Conservation (phyloP, 2,888 invertebrate species). For the Polydrusus pterygomalis region DNA sequence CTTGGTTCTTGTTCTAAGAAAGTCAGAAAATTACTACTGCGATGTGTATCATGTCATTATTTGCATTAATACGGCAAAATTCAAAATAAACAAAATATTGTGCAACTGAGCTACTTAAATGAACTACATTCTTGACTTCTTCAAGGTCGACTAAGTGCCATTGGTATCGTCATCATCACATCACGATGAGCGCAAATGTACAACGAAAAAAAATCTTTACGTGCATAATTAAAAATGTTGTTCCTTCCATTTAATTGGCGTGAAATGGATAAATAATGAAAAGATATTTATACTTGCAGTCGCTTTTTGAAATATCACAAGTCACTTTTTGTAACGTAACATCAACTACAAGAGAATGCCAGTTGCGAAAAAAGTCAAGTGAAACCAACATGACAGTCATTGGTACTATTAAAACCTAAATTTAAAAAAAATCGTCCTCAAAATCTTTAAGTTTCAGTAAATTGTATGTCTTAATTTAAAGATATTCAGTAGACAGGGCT, state of each 20-base stretch:
- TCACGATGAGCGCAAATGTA: constrained; percentile 16
- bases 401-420: no score
- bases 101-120: constrained; percentile 48
- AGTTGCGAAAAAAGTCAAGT: no score
- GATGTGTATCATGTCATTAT: constrained; percentile 49
- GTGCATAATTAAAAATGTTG: constrained; percentile 11
- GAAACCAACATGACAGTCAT: no score
- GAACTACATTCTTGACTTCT: constrained; percentile 50
- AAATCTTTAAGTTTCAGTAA: no score
- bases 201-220: constrained; percentile 1
- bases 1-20: constrained; percentile 39
- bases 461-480: no score
- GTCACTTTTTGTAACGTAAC: no score
- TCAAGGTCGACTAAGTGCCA: constrained; percentile 37
- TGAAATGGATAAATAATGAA: not conserved
- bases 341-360: no score
- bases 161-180: constrained; percentile 30
- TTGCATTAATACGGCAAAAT: constrained; percentile 48
- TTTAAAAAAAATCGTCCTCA: no score
- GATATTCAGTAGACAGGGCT: no score
- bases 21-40: constrained; percentile 47
- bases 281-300: not conserved
- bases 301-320: no score
- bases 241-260: not conserved
- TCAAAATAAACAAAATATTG: constrained; percentile 55